Conservation (phyloP, 2,113 vertebrate genomes). For the Dipodomys merriami region DNA sequence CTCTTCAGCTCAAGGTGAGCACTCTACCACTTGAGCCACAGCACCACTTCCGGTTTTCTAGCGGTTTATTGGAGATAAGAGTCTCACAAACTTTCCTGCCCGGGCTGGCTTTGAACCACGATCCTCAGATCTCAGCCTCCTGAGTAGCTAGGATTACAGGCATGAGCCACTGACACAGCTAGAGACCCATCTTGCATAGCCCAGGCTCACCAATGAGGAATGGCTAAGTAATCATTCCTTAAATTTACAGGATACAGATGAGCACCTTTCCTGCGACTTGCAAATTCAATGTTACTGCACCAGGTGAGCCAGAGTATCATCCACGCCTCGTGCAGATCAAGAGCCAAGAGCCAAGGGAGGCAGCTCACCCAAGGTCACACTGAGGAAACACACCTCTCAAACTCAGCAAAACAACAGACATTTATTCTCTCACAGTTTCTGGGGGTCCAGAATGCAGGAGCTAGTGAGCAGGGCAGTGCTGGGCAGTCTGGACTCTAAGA, state of each 20-base stretch:
- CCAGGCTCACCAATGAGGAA: background rate
- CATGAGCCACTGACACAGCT: no score
- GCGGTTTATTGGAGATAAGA: no score
- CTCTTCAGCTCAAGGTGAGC: no score
- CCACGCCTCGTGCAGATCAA: background rate
- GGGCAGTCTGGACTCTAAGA: background rate
- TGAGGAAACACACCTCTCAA: background rate
- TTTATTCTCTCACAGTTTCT: background rate
- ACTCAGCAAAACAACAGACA: background rate
- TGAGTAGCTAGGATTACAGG: no score
- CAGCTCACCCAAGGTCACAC: background rate
- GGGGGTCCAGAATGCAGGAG: background rate
- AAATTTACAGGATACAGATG: background rate
- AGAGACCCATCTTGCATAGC: background rate
- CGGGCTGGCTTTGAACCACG: no score
- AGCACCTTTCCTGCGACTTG: background rate
- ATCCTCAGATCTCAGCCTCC: no score
- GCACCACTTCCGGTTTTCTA: no score
- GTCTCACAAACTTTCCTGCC: no score
- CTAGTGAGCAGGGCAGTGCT: background rate
- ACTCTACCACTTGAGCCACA: no score
- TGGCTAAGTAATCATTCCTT: background rate
- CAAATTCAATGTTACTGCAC: background rate
- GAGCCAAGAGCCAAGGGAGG: background rate
- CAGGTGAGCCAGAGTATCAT: background rate